Conservation (phyloP, 2,888 invertebrate species). For the Aphidius colemani region DNA sequence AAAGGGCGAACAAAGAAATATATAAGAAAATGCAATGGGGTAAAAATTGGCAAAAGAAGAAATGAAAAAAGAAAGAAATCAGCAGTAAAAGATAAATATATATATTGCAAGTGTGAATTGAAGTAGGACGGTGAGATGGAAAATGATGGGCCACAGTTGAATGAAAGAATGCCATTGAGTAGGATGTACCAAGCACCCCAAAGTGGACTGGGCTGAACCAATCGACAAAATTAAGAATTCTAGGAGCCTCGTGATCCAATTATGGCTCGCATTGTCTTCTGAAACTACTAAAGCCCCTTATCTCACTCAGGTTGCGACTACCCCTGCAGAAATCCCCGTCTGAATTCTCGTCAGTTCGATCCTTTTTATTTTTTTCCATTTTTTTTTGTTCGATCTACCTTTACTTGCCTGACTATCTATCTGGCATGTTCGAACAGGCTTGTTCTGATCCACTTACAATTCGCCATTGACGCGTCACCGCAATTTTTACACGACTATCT, state of each 20-base stretch:
- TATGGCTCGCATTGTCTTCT: constrained; percentile 51
- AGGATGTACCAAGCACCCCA: constrained; percentile 26
- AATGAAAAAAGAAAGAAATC: constrained; percentile 13
- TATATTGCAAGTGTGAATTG: too few species aligned
- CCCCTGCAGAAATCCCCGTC: constrained; percentile 35
- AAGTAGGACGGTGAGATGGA: not conserved
- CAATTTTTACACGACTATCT: constrained; percentile 17
- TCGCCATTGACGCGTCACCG: constrained; percentile 23
- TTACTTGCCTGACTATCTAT: constrained; percentile 19
- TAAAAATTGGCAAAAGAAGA: not conserved
- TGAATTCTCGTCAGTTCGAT: constrained; percentile 26
- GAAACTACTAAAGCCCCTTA: constrained; percentile 49
- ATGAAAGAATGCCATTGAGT: not conserved
- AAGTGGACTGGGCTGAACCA: constrained; percentile 40
- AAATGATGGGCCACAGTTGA: constrained; percentile 8
- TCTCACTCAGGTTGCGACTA: constrained; percentile 42
- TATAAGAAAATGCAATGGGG: constrained; percentile 9
- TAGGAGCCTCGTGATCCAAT: constrained; percentile 50
- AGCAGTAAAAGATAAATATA: constrained; percentile 7
- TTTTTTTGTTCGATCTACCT: constrained; percentile 14
- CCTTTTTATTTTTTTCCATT: constrained; percentile 12
- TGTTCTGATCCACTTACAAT: constrained; percentile 25
- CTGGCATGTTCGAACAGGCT: constrained; percentile 19
- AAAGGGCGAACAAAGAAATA: constrained; percentile 16
- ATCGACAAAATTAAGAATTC: constrained; percentile 52